Percentiles rank a stretch among this genome's conserved stretches.
Evolutionary conservation across 1,140 invertebrate species (phyloP).

Genomic region (Drosophila guanche): DNA sequence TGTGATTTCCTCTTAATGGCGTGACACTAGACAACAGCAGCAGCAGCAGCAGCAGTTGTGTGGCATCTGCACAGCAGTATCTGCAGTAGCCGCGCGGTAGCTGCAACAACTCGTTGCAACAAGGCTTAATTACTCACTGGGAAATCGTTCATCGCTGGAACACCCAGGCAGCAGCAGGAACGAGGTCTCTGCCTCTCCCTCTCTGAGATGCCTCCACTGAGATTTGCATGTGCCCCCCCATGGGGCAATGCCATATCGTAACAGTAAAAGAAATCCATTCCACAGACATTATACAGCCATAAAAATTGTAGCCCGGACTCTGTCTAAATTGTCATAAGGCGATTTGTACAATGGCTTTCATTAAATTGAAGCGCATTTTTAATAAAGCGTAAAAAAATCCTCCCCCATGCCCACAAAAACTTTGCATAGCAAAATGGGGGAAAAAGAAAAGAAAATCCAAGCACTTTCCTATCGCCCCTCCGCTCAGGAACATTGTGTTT

Average conservation of each 20-base stretch:
- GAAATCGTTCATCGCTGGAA: constrained; percentile 74
- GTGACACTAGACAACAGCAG: constrained; percentile 74
- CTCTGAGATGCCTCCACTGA: constrained; percentile 54
- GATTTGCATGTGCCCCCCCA: constrained; percentile 64
- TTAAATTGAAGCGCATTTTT: constrained; percentile 78
- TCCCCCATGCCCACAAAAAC: constrained; percentile 25
- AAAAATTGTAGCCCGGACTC: constrained; percentile 69
- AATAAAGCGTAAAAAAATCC: constrained; percentile 67
- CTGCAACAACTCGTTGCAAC: constrained; percentile 54
- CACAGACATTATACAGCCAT: constrained; percentile 69
- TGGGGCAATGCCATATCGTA: constrained; percentile 20
- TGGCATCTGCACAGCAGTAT: constrained; percentile 21
- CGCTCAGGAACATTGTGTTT: constrained; percentile 20
- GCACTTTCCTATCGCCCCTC: constrained; percentile 26
- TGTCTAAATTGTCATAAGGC: constrained; percentile 79
- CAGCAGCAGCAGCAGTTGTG: constrained; percentile 5
- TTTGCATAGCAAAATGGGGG: constrained; percentile 42
- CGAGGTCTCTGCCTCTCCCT: not conserved
- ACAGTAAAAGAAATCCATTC: constrained; percentile 67
- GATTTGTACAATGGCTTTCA: constrained; percentile 78
- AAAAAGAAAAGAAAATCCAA: constrained; percentile 10
- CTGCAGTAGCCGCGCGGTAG: constrained; percentile 13
- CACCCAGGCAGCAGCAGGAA: constrained; percentile 66
- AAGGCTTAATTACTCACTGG: constrained; percentile 80
- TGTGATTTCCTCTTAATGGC: constrained; percentile 81